Percentiles rank a stretch among this genome's conserved stretches.
Conservation (phyloP, 2,888 invertebrate species). For the Chydorus sphaericus region DNA sequence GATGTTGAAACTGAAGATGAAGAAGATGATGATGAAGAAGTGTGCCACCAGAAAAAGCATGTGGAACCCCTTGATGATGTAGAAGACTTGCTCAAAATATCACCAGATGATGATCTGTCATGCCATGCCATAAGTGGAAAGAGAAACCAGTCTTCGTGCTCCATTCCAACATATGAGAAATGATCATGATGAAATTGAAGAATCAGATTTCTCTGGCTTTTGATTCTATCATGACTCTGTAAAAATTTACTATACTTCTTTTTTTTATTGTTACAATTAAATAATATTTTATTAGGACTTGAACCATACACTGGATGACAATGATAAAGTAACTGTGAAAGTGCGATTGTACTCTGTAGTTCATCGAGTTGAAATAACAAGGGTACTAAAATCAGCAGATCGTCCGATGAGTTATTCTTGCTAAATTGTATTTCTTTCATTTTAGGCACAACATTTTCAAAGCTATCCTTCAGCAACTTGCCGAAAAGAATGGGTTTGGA, state of each 20-base stretch:
- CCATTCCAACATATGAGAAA: background rate
- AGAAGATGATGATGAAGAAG: background rate
- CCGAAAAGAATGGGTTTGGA: no score
- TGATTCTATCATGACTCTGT: background rate
- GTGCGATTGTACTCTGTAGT: no score
- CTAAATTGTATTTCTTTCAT: background rate
- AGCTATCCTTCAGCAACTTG: no score
- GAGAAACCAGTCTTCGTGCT: background rate
- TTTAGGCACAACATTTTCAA: background rate
- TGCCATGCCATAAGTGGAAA: background rate
- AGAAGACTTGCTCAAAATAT: background rate
- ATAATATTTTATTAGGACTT: background rate
- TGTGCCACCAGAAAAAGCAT: background rate
- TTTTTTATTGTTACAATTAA: background rate
- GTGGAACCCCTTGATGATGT: background rate
- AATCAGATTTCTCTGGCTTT: background rate
- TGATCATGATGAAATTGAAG: background rate
- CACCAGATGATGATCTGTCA: background rate
- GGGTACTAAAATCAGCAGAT: no score
- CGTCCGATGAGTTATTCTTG: no score
- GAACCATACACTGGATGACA: background rate
- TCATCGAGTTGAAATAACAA: no score
- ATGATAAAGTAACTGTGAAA: background rate
- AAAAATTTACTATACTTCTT: background rate
- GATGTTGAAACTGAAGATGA: background rate